Percentiles rank a stretch among this genome's conserved stretches.
Evolutionary conservation across 2,888 invertebrate genomes (phyloP).

Genomic region (Epiblema foenella): DNA sequence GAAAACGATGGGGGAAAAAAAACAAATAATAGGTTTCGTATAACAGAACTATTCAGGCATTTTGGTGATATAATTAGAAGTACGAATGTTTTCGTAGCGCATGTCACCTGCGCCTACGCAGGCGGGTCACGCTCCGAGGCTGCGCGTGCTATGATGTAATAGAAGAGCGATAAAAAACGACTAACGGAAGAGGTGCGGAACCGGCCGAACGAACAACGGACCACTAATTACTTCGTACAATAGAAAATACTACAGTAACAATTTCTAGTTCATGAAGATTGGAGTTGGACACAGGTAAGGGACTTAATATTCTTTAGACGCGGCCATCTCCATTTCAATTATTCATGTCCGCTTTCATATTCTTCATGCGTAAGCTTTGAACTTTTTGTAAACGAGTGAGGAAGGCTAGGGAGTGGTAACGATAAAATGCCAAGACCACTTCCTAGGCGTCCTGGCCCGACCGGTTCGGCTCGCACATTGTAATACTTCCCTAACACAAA

Average conservation of each 20-base stretch:
- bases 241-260: constrained; percentile 50
- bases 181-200: constrained; percentile 76
- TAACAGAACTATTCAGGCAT: constrained; percentile 74
- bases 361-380: constrained; percentile 56
- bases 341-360: constrained; percentile 64
- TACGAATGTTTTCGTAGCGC: constrained; percentile 62
- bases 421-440: constrained; percentile 63
- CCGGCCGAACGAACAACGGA: constrained; percentile 63
- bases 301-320: constrained; percentile 60
- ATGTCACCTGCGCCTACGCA: constrained; percentile 81
- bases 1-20: constrained; percentile 74
- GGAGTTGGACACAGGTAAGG: constrained; percentile 38
- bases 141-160: constrained; percentile 75
- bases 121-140: constrained; percentile 68
- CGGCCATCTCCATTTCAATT: constrained; percentile 61
- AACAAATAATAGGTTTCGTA: constrained; percentile 76
- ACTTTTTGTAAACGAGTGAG: constrained; percentile 61
- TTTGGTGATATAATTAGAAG: constrained; percentile 64
- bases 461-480: constrained; percentile 67
- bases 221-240: constrained; percentile 64
- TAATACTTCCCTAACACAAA: constrained; percentile 68
- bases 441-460: constrained; percentile 60
- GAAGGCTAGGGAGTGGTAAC: constrained; percentile 53
- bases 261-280: constrained; percentile 17
- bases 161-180: constrained; percentile 68